Percentiles rank a stretch among this genome's conserved stretches.
Conservation (phyloP, 2,888 invertebrate genomes). For the Drosophila flavopinicola region DNA sequence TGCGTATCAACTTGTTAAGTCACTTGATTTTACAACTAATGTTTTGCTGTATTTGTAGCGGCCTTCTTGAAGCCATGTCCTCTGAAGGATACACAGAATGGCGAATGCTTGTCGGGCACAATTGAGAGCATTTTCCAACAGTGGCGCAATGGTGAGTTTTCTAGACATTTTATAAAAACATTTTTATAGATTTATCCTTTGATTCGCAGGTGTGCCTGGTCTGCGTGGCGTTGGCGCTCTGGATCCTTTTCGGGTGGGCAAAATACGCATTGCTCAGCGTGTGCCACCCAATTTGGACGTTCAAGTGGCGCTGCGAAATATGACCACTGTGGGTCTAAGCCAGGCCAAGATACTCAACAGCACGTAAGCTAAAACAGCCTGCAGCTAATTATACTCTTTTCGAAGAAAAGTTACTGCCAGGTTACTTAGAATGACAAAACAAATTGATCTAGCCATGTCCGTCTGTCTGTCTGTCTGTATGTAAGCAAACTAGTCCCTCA, state of each 20-base stretch:
- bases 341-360: slow-evolving; percentile 47
- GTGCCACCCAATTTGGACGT: slow-evolving; percentile 52
- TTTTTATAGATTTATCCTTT: background rate
- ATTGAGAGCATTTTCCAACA: slow-evolving; percentile 50
- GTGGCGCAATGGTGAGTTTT: slow-evolving; percentile 50
- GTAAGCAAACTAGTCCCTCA: no score
- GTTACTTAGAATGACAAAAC: no score
- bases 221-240: slow-evolving; percentile 47
- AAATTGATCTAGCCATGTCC: no score
- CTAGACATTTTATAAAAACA: background rate
- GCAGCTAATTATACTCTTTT: background rate
- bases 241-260: slow-evolving; percentile 62
- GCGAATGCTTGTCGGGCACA: slow-evolving; percentile 23
- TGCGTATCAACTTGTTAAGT: slow-evolving; percentile 9
- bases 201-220: slow-evolving; percentile 57
- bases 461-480: no score
- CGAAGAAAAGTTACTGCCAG: no score
- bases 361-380: slow-evolving; percentile 50
- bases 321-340: slow-evolving; percentile 57
- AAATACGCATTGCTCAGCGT: slow-evolving; percentile 53
- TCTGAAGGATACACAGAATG: slow-evolving; percentile 19
- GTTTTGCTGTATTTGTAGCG: slow-evolving; percentile 18
- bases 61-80: slow-evolving; percentile 43
- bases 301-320: slow-evolving; percentile 52
- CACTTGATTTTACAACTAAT: background rate